phyloP scores from a whole-genome alignment of 2,113 vertebrate species.

The Carlito syrichta region DNA sequence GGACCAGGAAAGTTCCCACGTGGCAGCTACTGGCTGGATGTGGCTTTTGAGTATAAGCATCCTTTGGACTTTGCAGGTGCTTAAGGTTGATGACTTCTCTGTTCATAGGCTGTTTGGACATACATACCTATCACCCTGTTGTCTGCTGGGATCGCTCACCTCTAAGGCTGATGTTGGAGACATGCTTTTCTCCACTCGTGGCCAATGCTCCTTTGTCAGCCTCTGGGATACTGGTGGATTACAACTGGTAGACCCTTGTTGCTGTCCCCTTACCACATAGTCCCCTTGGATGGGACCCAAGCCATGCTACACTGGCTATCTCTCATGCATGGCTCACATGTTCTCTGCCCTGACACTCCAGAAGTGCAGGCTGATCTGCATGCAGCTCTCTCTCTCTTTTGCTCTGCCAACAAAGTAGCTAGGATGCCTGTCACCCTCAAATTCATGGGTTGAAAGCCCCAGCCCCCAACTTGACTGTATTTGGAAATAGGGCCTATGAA shows the following conservation, averaged over 20 bases:
- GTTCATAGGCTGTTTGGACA: background rate
- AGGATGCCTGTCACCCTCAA: background rate
- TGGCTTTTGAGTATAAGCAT: background rate
- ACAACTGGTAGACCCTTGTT: background rate
- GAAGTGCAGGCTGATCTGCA: background rate
- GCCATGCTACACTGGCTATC: rapidly evolving
- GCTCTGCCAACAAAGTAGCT: background rate
- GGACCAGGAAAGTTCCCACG: background rate
- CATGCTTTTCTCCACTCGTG: background rate
- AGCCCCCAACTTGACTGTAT: background rate
- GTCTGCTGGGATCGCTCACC: background rate
- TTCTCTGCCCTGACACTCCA: background rate
- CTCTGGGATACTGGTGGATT: background rate
- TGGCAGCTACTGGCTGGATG: background rate
- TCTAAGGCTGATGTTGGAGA: background rate
- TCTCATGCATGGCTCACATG: rapidly evolving
- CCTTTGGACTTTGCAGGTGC: background rate
- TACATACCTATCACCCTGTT: rapidly evolving
- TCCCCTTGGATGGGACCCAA: background rate
- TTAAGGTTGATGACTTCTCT: background rate
- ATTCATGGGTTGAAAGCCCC: background rate
- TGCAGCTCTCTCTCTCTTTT: background rate
- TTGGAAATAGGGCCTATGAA: background rate
- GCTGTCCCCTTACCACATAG: background rate
- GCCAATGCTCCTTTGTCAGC: background rate